These are phyloP conservation scores for Chrysodeixis includens DNA, from an alignment of 2,888 invertebrate species.

Conservation along the genomic window DNA sequence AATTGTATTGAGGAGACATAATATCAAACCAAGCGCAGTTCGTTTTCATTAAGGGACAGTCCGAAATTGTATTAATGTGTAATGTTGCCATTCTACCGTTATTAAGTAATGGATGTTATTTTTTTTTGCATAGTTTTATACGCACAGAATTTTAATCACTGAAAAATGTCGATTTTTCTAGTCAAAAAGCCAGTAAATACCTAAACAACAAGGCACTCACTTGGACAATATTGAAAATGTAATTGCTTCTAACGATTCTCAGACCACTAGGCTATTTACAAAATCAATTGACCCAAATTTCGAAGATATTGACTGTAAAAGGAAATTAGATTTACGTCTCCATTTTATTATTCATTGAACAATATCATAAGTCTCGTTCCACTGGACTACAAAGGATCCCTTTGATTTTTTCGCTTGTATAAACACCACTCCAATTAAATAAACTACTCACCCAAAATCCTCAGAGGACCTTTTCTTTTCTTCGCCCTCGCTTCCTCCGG, in stretches of 20 bases:
- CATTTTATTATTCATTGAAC: constrained; percentile 28
- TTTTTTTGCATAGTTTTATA: not conserved
- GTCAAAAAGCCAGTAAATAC: not conserved
- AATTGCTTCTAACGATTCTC: not conserved
- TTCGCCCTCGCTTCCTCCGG: constrained; percentile 79
- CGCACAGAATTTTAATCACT: not conserved
- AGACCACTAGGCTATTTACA: not conserved
- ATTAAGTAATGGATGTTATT: not conserved
- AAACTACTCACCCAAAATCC: constrained; percentile 76
- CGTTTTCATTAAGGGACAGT: constrained; percentile 48
- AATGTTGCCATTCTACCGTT: constrained; percentile 17
- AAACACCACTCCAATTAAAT: constrained; percentile 52
- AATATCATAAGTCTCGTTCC: constrained; percentile 22
- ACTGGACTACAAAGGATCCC: constrained; percentile 17
- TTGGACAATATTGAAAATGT: not conserved
- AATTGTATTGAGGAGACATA: constrained; percentile 39
- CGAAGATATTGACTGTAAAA: not conserved
- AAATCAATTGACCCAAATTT: not conserved
- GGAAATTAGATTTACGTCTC: constrained; percentile 19
- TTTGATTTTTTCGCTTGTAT: constrained; percentile 31
- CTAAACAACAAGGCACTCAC: not conserved
- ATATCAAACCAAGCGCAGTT: constrained; percentile 38
- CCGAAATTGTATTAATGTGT: constrained; percentile 37
- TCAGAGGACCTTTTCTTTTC: constrained; percentile 76
- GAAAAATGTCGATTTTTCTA: not conserved